A percentile compares a stretch with the other conserved stretches of the same genome.
Conservation (phyloP, 1,140 invertebrate species). For the Drosophila ficusphila region DNA sequence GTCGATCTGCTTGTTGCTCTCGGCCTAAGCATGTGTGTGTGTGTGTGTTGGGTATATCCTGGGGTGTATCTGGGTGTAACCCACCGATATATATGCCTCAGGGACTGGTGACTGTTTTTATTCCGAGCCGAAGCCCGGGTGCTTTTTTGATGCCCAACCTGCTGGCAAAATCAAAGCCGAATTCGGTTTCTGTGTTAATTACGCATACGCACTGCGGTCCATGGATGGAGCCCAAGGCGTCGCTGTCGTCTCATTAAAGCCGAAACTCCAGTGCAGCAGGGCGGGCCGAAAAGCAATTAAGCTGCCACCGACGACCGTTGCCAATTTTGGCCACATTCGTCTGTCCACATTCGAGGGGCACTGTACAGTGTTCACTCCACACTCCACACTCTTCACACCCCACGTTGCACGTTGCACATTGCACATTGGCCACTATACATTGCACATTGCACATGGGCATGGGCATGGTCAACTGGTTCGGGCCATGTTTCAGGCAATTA, state of each 20-base stretch:
- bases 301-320: constrained; percentile 27
- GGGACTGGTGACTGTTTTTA: constrained; percentile 29
- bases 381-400: constrained; percentile 32
- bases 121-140: no score
- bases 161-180: not conserved
- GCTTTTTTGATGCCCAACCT: constrained; percentile 29
- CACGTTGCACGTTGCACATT: no score
- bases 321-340: constrained; percentile 67
- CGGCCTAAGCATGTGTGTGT: not conserved
- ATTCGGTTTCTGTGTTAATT: constrained; percentile 66
- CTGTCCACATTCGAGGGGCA: constrained; percentile 13
- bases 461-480: constrained; percentile 58
- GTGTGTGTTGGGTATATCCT: not conserved
- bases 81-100: not conserved
- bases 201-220: constrained; percentile 57
- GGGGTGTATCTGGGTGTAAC: not conserved
- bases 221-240: constrained; percentile 43
- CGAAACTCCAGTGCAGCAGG: constrained; percentile 13
- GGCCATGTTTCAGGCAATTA: constrained; percentile 34
- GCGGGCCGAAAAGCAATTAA: constrained; percentile 62
- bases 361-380: not conserved
- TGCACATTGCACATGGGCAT: constrained; percentile 39
- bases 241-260: constrained; percentile 53
- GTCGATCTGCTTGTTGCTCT: constrained; percentile 35
- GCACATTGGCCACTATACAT: constrained; percentile 1